These are phyloP conservation scores for Pogonocherus hispidulus DNA, from an alignment of 2,888 invertebrate genomes.

Conservation along the genomic window DNA sequence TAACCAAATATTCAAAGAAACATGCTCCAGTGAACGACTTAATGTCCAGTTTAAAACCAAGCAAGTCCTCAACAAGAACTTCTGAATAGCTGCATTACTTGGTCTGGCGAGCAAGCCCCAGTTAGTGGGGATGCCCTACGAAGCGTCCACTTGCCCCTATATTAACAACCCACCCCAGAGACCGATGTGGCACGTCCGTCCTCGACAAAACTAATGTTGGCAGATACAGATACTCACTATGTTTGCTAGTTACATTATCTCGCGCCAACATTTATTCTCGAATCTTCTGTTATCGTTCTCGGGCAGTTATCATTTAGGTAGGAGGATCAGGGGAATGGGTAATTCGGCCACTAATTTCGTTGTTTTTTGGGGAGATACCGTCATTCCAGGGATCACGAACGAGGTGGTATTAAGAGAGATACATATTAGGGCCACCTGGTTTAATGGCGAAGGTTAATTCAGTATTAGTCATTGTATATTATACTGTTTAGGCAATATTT, in stretches of 20 bases:
- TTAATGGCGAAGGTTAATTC: no score
- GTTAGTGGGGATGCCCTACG: constrained; percentile 36
- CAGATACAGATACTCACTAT: constrained; percentile 18
- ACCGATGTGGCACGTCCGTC: constrained; percentile 39
- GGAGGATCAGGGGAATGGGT: not conserved
- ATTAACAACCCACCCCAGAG: constrained; percentile 49
- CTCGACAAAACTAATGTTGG: constrained; percentile 36
- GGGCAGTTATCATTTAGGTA: constrained; percentile 4
- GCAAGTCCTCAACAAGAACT: not conserved
- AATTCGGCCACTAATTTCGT: not conserved
- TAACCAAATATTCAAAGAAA: no score
- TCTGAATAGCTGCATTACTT: constrained; percentile 10
- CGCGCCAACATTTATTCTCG: constrained; percentile 40
- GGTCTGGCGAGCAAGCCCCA: constrained; percentile 22
- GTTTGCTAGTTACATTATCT: constrained; percentile 37
- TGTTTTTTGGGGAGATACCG: not conserved
- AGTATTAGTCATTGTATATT: no score
- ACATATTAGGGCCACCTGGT: no score
- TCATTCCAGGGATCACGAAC: not conserved
- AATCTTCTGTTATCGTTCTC: constrained; percentile 41
- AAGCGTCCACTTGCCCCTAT: constrained; percentile 46
- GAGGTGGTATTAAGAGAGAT: not conserved
- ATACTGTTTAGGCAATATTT: no score
- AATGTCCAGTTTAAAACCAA: not conserved
- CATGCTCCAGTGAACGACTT: not conserved